Evolutionary conservation across 2,113 vertebrate genomes (phyloP), one percentile per base, ranked within the genome.

Genomic region (Serinus canaria): DNA sequence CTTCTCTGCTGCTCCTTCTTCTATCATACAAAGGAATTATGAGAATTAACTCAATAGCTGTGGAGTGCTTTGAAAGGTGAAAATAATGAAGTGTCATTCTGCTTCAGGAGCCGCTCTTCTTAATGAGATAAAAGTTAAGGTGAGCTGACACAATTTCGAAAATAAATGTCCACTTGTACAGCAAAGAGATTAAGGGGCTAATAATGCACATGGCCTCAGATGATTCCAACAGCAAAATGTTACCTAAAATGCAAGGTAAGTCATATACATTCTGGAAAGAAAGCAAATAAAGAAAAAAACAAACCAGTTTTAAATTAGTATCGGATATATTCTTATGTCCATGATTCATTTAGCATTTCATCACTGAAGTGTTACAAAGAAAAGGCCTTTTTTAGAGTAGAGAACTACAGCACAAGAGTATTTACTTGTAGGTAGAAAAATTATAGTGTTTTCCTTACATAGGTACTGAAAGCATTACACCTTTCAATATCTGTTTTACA

Each of bases 401-500:
- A 76, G 30, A 83, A 41, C 39, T 62, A 44, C 6, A 68, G 53
- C 21, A 73, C 15, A 52, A 33, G 27, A 55, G 39, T 37, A 50
- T 87, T 87, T 80, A 91, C 46, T n/a, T 80, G 22, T 14, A 83
- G 15, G 56, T 10, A 74, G 47, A 68, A 90, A 95, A 96, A 72
- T 13, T 19, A 53, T 5, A 66, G n/a, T 53, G 41, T 70, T 94
- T 85, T 67, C 66, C 59, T 83, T 41, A 70, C 53, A 80, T 11
- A 79, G 76, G 72, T 90, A 89, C 62, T 69, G 55, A 94, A 87
- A 81, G 56, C 84, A 91, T 46, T 60, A 52, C 63, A 90, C 44
- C 43, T 92, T 94, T 92, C 89, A 85, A 55, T 50, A 83, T 62
- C 80, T 64, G 74, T 86, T 96, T 93, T 92, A 96, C 46, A 46